A percentile compares a stretch with the other conserved stretches of the same genome.
phyloP scores from a whole-genome alignment of 2,797 vertebrate genomes.

The Todus mexicanus region DNA sequence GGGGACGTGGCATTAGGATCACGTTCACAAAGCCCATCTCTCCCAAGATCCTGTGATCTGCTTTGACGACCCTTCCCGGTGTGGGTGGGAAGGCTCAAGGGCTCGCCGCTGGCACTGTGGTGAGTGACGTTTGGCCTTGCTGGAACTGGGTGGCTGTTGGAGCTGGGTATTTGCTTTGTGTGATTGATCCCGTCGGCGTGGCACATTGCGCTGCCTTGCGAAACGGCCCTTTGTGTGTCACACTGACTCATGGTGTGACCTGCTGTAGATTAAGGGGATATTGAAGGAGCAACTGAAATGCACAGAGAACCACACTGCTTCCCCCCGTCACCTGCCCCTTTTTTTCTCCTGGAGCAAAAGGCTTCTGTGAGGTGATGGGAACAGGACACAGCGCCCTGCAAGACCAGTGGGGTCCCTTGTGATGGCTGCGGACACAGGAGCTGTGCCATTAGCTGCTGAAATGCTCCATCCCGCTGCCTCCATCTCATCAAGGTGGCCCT shows the following conservation, averaged over 20 bases:
- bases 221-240: background rate
- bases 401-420: background rate
- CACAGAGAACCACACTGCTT: background rate
- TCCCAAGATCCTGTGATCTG: background rate
- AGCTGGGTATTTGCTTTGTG: conserved; percentile 19
- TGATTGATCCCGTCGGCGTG: conserved; percentile 27
- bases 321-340: too few species aligned
- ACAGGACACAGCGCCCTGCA: background rate
- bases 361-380: background rate
- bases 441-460: background rate
- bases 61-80: background rate
- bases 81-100: background rate
- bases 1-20: background rate
- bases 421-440: background rate
- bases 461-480: background rate
- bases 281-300: background rate
- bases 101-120: background rate
- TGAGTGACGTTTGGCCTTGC: conserved; percentile 4
- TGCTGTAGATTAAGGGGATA: background rate
- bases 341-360: background rate
- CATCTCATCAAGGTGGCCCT: background rate
- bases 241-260: background rate
- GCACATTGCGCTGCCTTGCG: background rate
- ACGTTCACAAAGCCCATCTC: rapidly evolving
- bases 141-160: background rate